Percentiles rank a stretch among this genome's conserved stretches.
These are phyloP conservation scores for Trichogramma evanescens DNA, from an alignment of 2,888 invertebrate genomes.

Conservation along the genomic window DNA sequence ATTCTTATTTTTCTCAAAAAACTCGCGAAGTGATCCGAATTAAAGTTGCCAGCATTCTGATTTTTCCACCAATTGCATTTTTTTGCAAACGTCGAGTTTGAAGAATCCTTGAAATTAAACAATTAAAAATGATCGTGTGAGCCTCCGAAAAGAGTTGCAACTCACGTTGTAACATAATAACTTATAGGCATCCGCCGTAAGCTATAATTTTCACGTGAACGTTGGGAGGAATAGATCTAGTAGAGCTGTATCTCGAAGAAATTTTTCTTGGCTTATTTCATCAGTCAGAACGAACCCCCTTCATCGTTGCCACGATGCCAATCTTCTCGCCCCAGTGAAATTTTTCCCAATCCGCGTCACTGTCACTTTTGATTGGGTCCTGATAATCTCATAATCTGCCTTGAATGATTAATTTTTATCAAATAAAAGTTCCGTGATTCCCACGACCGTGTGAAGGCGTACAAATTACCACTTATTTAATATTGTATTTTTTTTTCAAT, in stretches of 20 bases:
- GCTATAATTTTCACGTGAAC: not conserved
- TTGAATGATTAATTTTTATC: slow-evolving; percentile 28
- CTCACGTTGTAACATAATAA: not conserved
- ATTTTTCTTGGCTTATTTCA: slow-evolving; percentile 34
- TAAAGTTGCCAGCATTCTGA: too few relatives aligned
- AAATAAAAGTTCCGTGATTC: not conserved
- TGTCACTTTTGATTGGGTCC: slow-evolving; percentile 18
- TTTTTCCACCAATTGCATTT: not conserved
- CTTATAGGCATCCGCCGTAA: not conserved
- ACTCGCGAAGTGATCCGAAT: too few relatives aligned
- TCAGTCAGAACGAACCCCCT: slow-evolving; percentile 4
- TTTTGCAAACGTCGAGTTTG: not conserved
- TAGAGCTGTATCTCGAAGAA: slow-evolving; percentile 25
- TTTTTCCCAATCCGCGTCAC: slow-evolving; percentile 15
- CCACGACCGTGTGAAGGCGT: not conserved
- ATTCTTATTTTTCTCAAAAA: slow-evolving; percentile 4
- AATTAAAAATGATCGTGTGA: not conserved
- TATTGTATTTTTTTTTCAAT: not conserved
- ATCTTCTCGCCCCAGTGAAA: slow-evolving; percentile 28
- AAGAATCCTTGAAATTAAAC: not conserved
- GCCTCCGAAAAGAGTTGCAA: not conserved
- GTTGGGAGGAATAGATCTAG: not conserved
- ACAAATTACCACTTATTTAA: too few relatives aligned
- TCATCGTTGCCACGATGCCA: slow-evolving; percentile 27
- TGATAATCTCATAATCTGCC: slow-evolving; percentile 33